phyloP scores from a whole-genome alignment of 2,113 vertebrate genomes.

The Jaculus jaculus region DNA sequence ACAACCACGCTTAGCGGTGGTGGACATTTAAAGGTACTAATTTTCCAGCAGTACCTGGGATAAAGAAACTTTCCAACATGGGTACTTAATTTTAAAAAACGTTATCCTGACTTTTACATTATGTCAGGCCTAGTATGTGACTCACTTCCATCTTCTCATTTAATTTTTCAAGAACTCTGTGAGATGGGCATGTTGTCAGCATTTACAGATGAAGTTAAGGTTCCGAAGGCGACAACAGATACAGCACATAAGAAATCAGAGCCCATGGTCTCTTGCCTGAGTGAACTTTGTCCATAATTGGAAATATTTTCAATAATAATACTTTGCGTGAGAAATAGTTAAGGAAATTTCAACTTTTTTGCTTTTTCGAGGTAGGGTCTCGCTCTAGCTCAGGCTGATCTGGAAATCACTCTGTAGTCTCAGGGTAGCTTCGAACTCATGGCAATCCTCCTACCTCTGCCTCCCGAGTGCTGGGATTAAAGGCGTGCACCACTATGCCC shows the following conservation, averaged over 20 bases:
- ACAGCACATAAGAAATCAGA: background rate
- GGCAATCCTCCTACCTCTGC: too few relatives aligned
- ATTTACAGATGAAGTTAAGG: background rate
- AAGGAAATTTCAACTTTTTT: background rate
- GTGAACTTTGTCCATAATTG: background rate
- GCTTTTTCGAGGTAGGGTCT: too few relatives aligned
- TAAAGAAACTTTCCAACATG: too few relatives aligned
- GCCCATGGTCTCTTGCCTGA: background rate
- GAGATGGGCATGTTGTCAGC: background rate
- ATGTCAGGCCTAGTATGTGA: background rate
- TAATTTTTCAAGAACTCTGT: background rate
- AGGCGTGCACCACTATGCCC: too few relatives aligned
- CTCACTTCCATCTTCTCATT: background rate
- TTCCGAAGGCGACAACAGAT: background rate
- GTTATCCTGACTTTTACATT: background rate
- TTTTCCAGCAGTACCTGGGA: background rate
- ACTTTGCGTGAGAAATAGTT: background rate
- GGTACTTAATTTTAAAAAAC: background rate
- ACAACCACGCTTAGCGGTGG: too few relatives aligned
- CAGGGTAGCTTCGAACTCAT: too few relatives aligned
- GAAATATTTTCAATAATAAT: background rate
- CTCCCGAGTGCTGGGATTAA: too few relatives aligned
- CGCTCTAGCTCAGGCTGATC: too few relatives aligned
- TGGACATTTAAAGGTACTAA: background rate
- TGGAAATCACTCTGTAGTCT: too few relatives aligned